Evolutionary conservation across 2,113 vertebrate genomes (phyloP), one percentile per base, ranked within the genome.

Genomic region (Semnornis frantzii): DNA sequence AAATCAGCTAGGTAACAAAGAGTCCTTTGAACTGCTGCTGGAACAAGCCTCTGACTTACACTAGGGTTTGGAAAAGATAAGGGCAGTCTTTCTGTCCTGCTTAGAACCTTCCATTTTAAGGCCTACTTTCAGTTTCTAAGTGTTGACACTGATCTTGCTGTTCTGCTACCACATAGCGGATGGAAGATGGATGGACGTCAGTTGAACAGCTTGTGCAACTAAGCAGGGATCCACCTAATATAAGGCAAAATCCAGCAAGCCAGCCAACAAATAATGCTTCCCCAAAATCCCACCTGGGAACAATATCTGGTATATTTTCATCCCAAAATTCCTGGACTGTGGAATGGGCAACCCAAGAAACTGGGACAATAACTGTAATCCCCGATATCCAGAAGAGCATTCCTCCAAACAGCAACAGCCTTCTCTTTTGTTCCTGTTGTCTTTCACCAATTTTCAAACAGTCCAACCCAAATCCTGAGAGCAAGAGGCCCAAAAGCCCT

Each of bases 261-360:
- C 99, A 99, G 82, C 98, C 99, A 15, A 98, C 97, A 95, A 99
- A 99, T 91, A 99, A 89, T 1, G 99, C 99, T 94, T 99, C 98
- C 70, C 99, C 99, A 55, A 98, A 98, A 97, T 99, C 99, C 99
- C 99, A 99, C 88, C 99, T 98, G 23, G 99, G 99, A 95, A 99
- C 98, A 91, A 98, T 98, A 23, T 99, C 99, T 33, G 99, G 99
- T 82, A 99, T 94, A 72, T 97, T 98, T 79, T 98, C 97, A 24
- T 99, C 98, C 98, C 98, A 99, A 97, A 99, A 99, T 57, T 99
- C 98, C 95, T 98, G 98, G 59, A 99, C 98, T 3, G 98, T 99
- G 50, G 97, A 91, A 93, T 99, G 98, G 52, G 99, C 99, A 87
- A 99, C 98, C 94, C 99, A 96, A 39, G 99, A 99, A 55, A 99